A percentile compares a stretch with the other conserved stretches of the same genome.
phyloP scores from a whole-genome alignment of 2,797 vertebrate genomes.

The Vultur gryphus region DNA sequence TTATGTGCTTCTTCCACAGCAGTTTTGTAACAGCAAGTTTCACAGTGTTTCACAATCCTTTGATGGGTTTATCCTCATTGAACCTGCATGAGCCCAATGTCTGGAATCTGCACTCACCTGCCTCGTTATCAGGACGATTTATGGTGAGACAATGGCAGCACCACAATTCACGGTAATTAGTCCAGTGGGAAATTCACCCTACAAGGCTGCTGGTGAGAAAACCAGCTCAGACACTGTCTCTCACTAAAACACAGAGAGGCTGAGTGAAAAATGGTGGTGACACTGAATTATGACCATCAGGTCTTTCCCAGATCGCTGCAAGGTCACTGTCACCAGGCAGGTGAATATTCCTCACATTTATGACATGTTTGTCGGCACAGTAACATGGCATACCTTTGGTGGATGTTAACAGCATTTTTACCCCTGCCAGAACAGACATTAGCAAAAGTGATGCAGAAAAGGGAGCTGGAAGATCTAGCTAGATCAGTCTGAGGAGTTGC shows the following conservation, averaged over 20 bases:
- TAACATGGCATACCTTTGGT: fast-evolving
- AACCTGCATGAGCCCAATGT: neutral
- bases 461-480: neutral
- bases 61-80: neutral
- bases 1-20: neutral
- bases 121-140: neutral
- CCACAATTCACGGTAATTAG: neutral
- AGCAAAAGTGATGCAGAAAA: neutral
- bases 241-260: neutral
- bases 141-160: neutral
- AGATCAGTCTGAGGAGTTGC: neutral
- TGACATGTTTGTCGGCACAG: neutral
- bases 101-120: neutral
- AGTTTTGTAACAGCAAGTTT: neutral
- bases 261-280: neutral
- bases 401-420: neutral
- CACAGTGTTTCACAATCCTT: neutral
- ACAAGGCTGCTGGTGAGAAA: neutral
- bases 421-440: neutral
- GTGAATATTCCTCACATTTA: neutral
- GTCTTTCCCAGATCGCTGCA: neutral
- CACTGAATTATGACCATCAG: neutral
- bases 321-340: neutral
- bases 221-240: neutral
- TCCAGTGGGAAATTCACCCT: neutral